These are phyloP conservation scores for Australoheros scitulus DNA, from an alignment of 2,113 vertebrate species.

Conservation along the genomic window DNA sequence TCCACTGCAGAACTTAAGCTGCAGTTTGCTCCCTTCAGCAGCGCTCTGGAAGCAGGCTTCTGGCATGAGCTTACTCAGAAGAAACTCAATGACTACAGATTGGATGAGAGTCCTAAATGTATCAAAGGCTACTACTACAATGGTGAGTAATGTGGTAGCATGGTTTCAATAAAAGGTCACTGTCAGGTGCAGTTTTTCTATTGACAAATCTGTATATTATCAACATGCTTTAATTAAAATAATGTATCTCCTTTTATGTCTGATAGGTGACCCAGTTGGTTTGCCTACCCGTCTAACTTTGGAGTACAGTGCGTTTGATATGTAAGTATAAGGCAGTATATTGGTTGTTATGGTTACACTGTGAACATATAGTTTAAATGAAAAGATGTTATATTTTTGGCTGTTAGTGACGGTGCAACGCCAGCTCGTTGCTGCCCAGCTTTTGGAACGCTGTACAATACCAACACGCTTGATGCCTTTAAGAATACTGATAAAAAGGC, in stretches of 20 bases:
- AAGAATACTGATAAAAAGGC: constrained; percentile 93
- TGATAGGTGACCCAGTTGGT: constrained; percentile 88
- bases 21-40: constrained; percentile 95
- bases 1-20: constrained; percentile 74
- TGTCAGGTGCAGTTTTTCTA: background rate
- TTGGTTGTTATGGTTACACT: background rate
- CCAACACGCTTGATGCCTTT: constrained; percentile 95
- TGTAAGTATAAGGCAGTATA: constrained; percentile 81
- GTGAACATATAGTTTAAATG: background rate
- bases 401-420: constrained; percentile 84
- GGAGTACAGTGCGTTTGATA: constrained; percentile 97
- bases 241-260: background rate
- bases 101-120: constrained; percentile 90
- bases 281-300: constrained; percentile 92
- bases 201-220: background rate
- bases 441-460: constrained; percentile 89
- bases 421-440: constrained; percentile 90
- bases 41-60: constrained; percentile 95
- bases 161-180: background rate
- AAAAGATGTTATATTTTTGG: background rate
- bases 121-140: constrained; percentile 97
- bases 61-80: constrained; percentile 96
- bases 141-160: constrained; percentile 76
- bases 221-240: background rate
- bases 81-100: constrained; percentile 92